Percentiles rank a stretch among this genome's conserved stretches.
Evolutionary conservation across 2,888 invertebrate genomes (phyloP).

Genomic region (Rotaria socialis): DNA sequence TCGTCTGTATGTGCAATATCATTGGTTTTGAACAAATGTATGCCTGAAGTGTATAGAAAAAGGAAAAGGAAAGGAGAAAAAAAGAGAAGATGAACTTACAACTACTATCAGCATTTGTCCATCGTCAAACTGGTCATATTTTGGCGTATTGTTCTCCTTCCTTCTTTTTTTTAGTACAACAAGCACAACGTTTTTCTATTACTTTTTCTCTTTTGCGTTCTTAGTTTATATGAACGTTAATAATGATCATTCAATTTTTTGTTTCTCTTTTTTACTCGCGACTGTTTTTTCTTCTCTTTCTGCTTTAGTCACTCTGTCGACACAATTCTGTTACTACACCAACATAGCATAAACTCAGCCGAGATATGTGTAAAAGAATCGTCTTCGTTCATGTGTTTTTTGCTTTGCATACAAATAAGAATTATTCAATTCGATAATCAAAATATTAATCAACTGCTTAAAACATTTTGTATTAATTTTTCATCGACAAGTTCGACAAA

Average conservation of each 20-base stretch:
- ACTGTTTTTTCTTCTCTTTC: neutral
- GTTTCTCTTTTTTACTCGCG: neutral
- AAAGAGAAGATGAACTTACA: neutral
- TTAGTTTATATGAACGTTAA: neutral
- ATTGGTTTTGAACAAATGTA: neutral
- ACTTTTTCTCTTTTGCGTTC: neutral
- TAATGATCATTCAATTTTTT: neutral
- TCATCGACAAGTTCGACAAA: neutral
- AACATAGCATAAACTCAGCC: neutral
- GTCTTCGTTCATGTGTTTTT: neutral
- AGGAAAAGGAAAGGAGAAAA: neutral
- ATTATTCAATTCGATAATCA: neutral
- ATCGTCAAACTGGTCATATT: neutral
- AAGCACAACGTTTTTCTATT: neutral
- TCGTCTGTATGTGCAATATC: neutral
- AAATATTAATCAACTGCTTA: neutral
- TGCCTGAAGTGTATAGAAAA: neutral
- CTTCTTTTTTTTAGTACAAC: neutral
- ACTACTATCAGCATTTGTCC: neutral
- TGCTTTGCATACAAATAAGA: neutral
- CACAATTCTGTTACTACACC: neutral
- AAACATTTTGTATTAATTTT: neutral
- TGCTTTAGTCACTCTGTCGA: neutral
- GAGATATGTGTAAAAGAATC: neutral
- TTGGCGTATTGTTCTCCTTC: neutral